phyloP scores from a whole-genome alignment of 2,797 vertebrate genomes.

The Ateles fusciceps region DNA sequence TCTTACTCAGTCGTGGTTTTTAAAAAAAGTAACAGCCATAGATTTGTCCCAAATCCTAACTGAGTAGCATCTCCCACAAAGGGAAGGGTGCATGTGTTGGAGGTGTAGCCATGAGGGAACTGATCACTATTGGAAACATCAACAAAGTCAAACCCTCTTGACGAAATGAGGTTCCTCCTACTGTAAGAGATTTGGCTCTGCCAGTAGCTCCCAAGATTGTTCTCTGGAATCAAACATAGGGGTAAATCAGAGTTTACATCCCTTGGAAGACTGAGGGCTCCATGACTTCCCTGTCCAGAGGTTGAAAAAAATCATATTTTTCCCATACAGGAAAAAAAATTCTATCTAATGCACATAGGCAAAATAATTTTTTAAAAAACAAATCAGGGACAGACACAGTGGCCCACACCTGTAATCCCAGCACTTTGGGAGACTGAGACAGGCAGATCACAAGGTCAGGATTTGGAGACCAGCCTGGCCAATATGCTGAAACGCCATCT shows the following conservation, averaged over 20 bases:
- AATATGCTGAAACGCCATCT: too few relatives aligned
- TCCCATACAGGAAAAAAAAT: not conserved
- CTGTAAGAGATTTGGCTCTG: not conserved
- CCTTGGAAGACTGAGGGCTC: not conserved
- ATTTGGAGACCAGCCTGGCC: too few relatives aligned
- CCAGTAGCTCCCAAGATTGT: fast-evolving
- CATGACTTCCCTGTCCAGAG: not conserved
- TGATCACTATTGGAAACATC: not conserved
- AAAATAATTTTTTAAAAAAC: not conserved
- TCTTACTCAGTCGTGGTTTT: not conserved
- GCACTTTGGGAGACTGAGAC: too few relatives aligned
- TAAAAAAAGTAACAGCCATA: not conserved
- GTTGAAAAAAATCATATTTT: not conserved
- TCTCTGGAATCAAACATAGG: not conserved
- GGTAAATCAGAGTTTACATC: not conserved
- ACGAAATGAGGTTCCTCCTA: not conserved
- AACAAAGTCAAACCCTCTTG: too few relatives aligned
- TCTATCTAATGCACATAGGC: not conserved
- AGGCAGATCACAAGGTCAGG: too few relatives aligned
- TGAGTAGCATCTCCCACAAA: not conserved
- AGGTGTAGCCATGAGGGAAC: too few relatives aligned
- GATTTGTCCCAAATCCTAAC: not conserved
- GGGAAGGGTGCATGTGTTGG: not conserved
- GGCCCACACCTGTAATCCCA: too few relatives aligned
- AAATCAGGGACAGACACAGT: too few relatives aligned